Base-by-base conservation (phyloP, 2,113 vertebrate species). In the Equus quagga region DNA sequence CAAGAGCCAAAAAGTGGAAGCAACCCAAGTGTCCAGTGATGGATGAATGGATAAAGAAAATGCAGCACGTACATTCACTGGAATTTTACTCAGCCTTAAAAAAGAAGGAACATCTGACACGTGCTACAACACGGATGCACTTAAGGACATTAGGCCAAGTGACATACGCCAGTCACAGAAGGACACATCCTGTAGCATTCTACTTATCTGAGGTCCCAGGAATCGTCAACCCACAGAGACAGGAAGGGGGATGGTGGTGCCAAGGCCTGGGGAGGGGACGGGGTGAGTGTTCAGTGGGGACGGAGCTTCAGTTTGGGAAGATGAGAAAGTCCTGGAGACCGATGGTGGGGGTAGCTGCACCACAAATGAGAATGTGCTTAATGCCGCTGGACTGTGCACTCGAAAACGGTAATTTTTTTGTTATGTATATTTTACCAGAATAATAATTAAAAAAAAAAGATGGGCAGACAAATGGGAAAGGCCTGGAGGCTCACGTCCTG, bases 31-130 rank as follows among this genome's bases (percentile, higher is more conserved):
- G 21, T 33, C 44, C 62, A 67, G 0, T 5, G 2, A 84, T 3
- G 82, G 31, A 84, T 33, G 41, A 54, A 15, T 8, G 62, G 82
- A 49, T 49, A 23, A 23, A 49, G 28, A 8, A 23, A 15, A 8
- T 0, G 11, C 1, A 41, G 18, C 6, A 28, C 26, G 10, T n/a
- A 44, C 13, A 1, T 13, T 5, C 44, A 8, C 12, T 8, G 62
- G 60, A 33, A 5, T 0, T 1, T 1, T 0, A 31, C 21, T 19
- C 58, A 44, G 80, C 76, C n/a, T 60, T 26, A 28, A 9, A 41
- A 28, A 54, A 54, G 51, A 14, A 14, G 51, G 51, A 54, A 54
- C 13, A 14, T 54, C 51, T 14, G 15, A 54, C 13, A 54, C 51
- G 5, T 54, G 14, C 23, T 6, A 6, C 58, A 62, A 7, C 36